phyloP scores from a whole-genome alignment of 2,888 invertebrate genomes.

The Pegoplata infirma region DNA sequence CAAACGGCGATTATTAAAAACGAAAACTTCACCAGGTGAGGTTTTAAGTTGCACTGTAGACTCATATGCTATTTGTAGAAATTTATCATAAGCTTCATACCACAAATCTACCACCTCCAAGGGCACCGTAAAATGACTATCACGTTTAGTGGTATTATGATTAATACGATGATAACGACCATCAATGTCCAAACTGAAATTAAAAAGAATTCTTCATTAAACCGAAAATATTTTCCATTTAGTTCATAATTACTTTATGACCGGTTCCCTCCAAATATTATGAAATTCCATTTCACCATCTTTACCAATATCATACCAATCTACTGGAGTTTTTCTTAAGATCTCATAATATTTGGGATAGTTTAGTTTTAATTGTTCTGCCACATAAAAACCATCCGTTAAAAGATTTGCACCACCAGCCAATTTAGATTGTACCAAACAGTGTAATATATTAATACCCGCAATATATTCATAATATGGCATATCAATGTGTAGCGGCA shows the following conservation, averaged over 20 bases:
- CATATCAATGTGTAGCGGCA: conserved; percentile 86
- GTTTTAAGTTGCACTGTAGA: conserved; percentile 83
- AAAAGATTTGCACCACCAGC: conserved; percentile 84
- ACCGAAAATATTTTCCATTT: background rate
- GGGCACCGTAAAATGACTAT: conserved; percentile 82
- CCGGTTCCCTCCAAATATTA: conserved; percentile 81
- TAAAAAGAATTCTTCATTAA: background rate
- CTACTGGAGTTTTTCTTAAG: conserved; percentile 82
- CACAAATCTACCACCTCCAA: conserved; percentile 81
- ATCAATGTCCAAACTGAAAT: conserved; percentile 72
- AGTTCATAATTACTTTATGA: conserved; percentile 79
- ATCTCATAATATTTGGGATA: conserved; percentile 81
- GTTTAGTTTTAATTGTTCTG: conserved; percentile 80
- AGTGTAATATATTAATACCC: conserved; percentile 85
- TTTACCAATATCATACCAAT: conserved; percentile 85
- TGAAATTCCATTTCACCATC: conserved; percentile 82
- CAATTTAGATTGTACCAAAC: conserved; percentile 82
- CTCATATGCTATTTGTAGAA: conserved; percentile 81
- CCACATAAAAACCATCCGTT: conserved; percentile 83
- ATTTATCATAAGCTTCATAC: conserved; percentile 84
- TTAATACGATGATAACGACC: conserved; percentile 82
- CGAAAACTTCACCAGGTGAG: conserved; percentile 82
- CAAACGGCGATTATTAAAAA: conserved; percentile 86
- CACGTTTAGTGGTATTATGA: conserved; percentile 86
- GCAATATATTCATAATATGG: conserved; percentile 87